Evolutionary conservation across 2,888 invertebrate genomes (phyloP).

Genomic region (Hemaris fuciformis): DNA sequence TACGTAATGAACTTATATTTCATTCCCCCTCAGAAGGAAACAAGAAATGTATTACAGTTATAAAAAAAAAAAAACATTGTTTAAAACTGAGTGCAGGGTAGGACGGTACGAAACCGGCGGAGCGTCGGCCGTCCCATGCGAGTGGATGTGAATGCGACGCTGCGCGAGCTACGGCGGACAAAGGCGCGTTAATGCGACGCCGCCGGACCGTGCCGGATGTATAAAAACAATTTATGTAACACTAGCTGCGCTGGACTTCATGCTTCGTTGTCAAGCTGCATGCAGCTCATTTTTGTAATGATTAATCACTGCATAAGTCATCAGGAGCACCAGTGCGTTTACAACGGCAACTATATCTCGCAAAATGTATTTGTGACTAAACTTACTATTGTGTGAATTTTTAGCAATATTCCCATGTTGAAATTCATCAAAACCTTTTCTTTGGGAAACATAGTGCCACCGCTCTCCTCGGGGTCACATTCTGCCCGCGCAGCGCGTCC

Average conservation of each 20-base stretch:
- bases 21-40: too few relatives aligned
- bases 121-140: not conserved
- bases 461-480: too few relatives aligned
- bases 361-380: not conserved
- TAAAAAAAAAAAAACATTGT: not conserved
- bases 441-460: too few relatives aligned
- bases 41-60: not conserved
- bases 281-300: not conserved
- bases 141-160: not conserved
- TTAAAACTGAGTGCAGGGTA: not conserved
- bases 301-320: not conserved
- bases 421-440: too few relatives aligned
- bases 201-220: not conserved
- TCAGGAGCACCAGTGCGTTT: not conserved
- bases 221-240: constrained; percentile 10
- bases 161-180: not conserved
- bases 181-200: not conserved
- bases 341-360: not conserved
- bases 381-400: too few relatives aligned
- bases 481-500: too few relatives aligned
- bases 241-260: not conserved
- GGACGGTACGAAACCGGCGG: not conserved
- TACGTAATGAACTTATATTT: too few relatives aligned
- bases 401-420: too few relatives aligned
- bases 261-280: not conserved